Evolutionary conservation across 92 coral and sea anemone genomes (phyloP), one percentile per base, ranked within the genome.

Genomic region (Chrysogorgia sp.): DNA sequence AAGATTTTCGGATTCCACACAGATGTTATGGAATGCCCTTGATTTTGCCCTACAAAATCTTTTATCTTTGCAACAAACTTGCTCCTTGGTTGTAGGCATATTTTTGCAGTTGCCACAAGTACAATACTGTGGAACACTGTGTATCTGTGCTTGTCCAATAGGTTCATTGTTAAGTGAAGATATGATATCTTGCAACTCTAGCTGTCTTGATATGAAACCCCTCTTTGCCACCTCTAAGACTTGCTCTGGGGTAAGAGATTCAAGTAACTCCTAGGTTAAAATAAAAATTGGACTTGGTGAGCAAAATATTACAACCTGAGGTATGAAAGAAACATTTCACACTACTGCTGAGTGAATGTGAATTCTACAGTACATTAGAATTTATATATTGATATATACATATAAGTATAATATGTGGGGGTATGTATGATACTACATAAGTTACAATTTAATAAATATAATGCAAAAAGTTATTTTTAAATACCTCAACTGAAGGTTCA

Each of bases 1-100:
- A 34, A 75, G 35, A 40, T 75, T 75, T 40, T 75, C 81, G 30
- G 81, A 56, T 13, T 75, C 81, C 2, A 52, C 35, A 53, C 80
- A 75, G 19, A 75, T 75, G 32, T 75, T 75, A 32, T 15, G 23
- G 17, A 75, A 75, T 13, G 50, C 22, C n/a, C 34, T 58, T 1
- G 64, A 19, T 58, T 58, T 58, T 20, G 3, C 29, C 12, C 64
- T 14, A 23, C 70, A 74, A 2, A 74, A 20, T 34, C 45, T 59
- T 56, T 21, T 52, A 37, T 74, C 80, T 32, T 63, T 55, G 66
- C 80, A 55, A 20, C 80, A 74, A n/a, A 55, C 5, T 26, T 55
- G 50, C 50, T 74, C 71, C 40, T 74, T 74, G 10, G 34, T 35
- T 20, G 1, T 74, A 3, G 35, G 28, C 70, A 74, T 52, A 19